Evolutionary conservation across 2,888 invertebrate genomes (phyloP).

Genomic region (Lasioglossum oenotherae): DNA sequence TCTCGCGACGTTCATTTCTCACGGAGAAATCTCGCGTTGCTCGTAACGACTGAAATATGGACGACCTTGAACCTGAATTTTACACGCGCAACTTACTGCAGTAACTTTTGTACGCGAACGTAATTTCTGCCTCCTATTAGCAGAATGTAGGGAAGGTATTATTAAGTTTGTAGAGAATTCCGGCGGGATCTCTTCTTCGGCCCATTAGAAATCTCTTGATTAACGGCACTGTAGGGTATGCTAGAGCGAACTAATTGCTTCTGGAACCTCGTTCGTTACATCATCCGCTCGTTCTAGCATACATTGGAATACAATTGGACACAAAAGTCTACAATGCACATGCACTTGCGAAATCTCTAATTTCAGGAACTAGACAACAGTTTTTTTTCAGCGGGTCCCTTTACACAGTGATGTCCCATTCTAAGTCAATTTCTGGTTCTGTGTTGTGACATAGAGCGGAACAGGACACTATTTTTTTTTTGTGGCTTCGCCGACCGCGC

Average conservation of each 20-base stretch:
- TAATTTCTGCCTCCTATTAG: background rate
- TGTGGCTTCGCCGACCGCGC: too few relatives aligned
- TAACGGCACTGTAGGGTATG: background rate
- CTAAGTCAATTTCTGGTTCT: too few relatives aligned
- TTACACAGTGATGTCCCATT: too few relatives aligned
- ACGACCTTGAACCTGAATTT: background rate
- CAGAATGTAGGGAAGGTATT: background rate
- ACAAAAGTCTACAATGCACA: background rate
- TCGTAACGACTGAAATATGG: background rate
- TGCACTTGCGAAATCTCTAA: background rate
- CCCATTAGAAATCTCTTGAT: constrained; percentile 9
- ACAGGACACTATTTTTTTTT: too few relatives aligned
- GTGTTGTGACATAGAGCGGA: too few relatives aligned
- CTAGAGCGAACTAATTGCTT: background rate
- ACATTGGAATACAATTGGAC: background rate
- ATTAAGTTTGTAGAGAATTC: background rate
- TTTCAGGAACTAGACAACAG: too few relatives aligned
- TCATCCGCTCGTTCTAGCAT: background rate
- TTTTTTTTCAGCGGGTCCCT: too few relatives aligned
- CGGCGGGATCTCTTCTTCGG: background rate
- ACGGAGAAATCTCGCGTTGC: constrained; percentile 6
- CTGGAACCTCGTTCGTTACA: background rate
- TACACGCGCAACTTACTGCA: background rate
- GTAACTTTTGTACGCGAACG: background rate
- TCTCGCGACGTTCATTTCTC: constrained; percentile 11